Percentiles rank a stretch among this genome's conserved stretches.
phyloP scores from a whole-genome alignment of 2,888 invertebrate species.

The Thymelicus lineola region DNA sequence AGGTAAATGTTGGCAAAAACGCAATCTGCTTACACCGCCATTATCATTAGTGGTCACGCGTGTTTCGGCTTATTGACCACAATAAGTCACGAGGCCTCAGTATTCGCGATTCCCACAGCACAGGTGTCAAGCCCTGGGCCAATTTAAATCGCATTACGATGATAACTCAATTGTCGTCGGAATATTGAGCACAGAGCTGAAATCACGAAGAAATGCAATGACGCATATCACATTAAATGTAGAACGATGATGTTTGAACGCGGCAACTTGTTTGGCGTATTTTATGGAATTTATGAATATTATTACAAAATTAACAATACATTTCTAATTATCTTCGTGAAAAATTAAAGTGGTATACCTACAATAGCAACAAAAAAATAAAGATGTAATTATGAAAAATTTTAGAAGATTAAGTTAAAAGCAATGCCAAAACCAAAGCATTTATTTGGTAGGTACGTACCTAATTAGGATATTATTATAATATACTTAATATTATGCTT shows the following conservation, averaged over 20 bases:
- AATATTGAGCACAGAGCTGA: slow-evolving; percentile 51
- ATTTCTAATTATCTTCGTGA: too few relatives aligned
- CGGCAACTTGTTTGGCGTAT: not conserved
- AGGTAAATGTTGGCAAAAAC: slow-evolving; percentile 59
- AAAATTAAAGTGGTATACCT: too few relatives aligned
- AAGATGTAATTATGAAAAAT: too few relatives aligned
- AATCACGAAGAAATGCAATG: slow-evolving; percentile 44
- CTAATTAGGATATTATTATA: too few relatives aligned
- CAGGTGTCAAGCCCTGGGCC: slow-evolving; percentile 70
- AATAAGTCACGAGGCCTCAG: slow-evolving; percentile 64
- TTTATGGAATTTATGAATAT: too few relatives aligned
- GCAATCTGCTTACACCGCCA: slow-evolving; percentile 54
- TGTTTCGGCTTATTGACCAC: slow-evolving; percentile 55
- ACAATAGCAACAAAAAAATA: too few relatives aligned
- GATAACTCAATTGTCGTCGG: slow-evolving; percentile 76
- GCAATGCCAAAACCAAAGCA: too few relatives aligned
- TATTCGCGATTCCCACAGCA: slow-evolving; percentile 60
- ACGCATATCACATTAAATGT: slow-evolving; percentile 36
- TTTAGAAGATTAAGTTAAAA: too few relatives aligned
- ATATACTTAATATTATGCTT: too few relatives aligned
- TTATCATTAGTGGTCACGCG: slow-evolving; percentile 61
- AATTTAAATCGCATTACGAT: slow-evolving; percentile 81
- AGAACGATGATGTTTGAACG: slow-evolving; percentile 16
- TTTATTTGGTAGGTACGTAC: too few relatives aligned
- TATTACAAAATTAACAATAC: too few relatives aligned